Evolutionary conservation across 1,140 invertebrate species (phyloP), one percentile per base, ranked within the genome.

Genomic region (Danaus plexippus): DNA sequence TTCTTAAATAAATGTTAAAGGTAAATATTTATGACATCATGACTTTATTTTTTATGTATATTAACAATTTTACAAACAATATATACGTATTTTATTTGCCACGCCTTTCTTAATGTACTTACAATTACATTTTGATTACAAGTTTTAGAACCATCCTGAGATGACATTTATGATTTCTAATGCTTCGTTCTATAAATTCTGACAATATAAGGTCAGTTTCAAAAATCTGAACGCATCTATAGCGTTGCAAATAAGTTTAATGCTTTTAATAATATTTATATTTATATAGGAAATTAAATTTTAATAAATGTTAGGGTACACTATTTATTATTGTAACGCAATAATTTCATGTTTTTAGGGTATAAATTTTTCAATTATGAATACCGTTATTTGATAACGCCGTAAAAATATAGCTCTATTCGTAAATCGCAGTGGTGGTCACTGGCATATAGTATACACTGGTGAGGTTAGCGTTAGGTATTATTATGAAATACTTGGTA

Each of bases 391-490:
- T 3, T 32, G 22, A 32, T 32, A 32, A 32, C 22, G 22, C 22
- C 22, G 2, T 32, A 48, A n/a, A 12, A 47, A 11, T 15, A 47
- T 47, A 12, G 42, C 49, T 32, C 22, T 13, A 45, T 44, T 53
- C 44, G 41, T 56, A 56, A 32, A 59, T 54, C 53, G 54, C 67
- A 60, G 71, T 66, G 71, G 73, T 62, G 68, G 67, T 66, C 43
- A 12, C 11, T 51, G 49, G 49, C 49, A 40, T 32, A 32, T 6
- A 32, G 61, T 66, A 63, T 66, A 71, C 65, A 65, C 57, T 66
- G 67, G 42, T 73, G 71, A 83, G 80, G 80, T 83, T 83, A 80
- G 74, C 71, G 51, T 49, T 54, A 43, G 45, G 44, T 54, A 47
- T 52, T 58, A 43, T 56, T 57, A 46, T 42, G 13, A 62, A 66